Percentiles rank a stretch among this genome's conserved stretches.
Conservation (phyloP, 23 tunicate species). For the Styela clava region DNA sequence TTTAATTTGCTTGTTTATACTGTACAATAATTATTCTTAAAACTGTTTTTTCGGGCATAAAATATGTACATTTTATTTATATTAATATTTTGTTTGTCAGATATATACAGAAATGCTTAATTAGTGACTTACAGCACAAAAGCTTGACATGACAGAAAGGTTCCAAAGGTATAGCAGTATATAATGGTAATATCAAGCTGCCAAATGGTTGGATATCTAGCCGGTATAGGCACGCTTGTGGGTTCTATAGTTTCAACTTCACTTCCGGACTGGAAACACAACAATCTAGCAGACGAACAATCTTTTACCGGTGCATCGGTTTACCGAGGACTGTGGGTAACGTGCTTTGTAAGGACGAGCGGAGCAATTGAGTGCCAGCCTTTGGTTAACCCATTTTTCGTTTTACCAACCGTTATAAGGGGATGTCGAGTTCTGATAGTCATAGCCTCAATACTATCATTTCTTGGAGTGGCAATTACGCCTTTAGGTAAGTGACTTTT, state of each 20-base stretch:
- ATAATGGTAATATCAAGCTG: conserved; percentile 27
- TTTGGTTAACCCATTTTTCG: neutral
- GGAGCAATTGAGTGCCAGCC: conserved; percentile 26
- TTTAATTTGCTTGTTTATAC: too few relatives aligned
- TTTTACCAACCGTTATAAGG: neutral
- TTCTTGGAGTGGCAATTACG: conserved; percentile 21
- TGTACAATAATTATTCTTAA: too few relatives aligned
- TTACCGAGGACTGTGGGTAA: conserved; percentile 20
- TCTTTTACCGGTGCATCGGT: conserved; percentile 14
- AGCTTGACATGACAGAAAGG: neutral
- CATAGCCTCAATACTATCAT: conserved; percentile 10
- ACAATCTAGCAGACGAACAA: neutral
- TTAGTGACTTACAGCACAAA: neutral
- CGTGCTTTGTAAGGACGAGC: conserved; percentile 7
- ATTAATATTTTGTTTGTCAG: too few relatives aligned
- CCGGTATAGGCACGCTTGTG: conserved; percentile 8
- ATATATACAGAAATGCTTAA: too few relatives aligned
- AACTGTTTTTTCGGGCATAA: too few relatives aligned
- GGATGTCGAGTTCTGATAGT: conserved; percentile 20
- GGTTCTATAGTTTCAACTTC: conserved; percentile 15
- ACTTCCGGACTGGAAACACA: conserved; percentile 42
- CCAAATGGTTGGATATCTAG: conserved; percentile 41
- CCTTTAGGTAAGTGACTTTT: conserved; percentile 30
- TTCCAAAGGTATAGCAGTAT: neutral
- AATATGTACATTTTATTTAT: too few relatives aligned